Evolutionary conservation across 2,113 vertebrate species (phyloP), one percentile per base, ranked within the genome.

Genomic region (Geothlypis trichas): DNA sequence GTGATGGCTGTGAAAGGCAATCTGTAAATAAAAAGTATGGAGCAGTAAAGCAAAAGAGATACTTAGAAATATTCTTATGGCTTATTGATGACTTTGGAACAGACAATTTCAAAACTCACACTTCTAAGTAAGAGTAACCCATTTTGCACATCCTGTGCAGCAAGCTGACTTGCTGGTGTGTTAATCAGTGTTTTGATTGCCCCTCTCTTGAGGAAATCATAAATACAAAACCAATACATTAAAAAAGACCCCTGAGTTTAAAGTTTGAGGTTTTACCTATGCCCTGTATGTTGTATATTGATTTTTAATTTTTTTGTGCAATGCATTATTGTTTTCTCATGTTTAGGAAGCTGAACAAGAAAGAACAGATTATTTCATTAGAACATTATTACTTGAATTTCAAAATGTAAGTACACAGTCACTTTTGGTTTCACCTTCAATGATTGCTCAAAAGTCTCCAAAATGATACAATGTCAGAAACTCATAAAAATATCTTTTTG

Each of bases 281-380:
- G 6, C 80, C 7, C 22, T 62, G 19, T 73, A 22, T 92, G 13
- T 55, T 94, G 52, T 42, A 16, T 95, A 66, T 77, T 73, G 61
- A 26, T 58, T 37, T 94, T 19, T 63, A 31, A 17, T 30, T 21
- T 58, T 41, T 81, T 15, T 69, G 22, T 1, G 59, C 27, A 86
- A 58, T 49, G 81, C 11, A 39, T 78, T 96, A 46, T 35, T 96
- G 2, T 93, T 96, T 97, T 86, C 49, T 78, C 47, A 20, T 80
- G 52, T 97, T 96, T 94, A 99, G 99, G 99, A 99, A 97, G 98
- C 98, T 5, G 99, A 99, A 93, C 98, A 99, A 97, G 94, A 98
- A 84, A 98, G 99, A 97, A 99, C 98, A 87, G 99, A 99, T 97
- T 99, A 99, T 95, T 98, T 98, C 95, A 99, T 99, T 97, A 98